Evolutionary conservation across 2,797 vertebrate species (phyloP).

Genomic region (Intellagama lesueurii): DNA sequence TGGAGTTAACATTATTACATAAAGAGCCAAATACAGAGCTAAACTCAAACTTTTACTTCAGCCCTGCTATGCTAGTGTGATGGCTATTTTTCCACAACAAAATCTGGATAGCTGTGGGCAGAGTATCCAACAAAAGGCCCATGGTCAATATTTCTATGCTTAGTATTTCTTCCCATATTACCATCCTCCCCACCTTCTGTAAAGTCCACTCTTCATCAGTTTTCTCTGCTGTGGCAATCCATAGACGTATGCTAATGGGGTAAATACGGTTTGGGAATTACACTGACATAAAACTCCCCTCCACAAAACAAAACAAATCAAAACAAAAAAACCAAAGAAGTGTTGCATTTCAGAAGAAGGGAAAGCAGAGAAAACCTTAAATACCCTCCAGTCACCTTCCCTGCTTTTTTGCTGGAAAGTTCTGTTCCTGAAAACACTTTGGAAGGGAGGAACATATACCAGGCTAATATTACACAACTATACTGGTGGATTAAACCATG

Average conservation of each 20-base stretch:
- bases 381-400: fast-evolving
- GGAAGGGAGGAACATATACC: no score
- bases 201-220: neutral
- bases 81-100: neutral
- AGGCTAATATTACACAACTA: neutral
- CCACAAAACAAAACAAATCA: no score
- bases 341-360: neutral
- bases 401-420: neutral
- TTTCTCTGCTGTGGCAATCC: neutral
- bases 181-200: neutral
- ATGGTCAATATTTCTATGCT: neutral
- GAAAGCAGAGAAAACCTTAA: neutral
- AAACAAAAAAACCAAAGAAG: neutral
- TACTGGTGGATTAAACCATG: neutral
- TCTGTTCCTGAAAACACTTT: neutral
- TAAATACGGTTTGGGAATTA: neutral
- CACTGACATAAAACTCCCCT: no score
- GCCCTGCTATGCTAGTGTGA: neutral
- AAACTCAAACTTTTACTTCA: neutral
- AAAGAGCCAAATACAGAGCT: neutral
- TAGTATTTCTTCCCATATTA: neutral
- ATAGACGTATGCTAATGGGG: neutral
- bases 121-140: neutral
- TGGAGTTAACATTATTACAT: neutral
- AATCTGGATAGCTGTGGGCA: neutral